These are phyloP conservation scores for Chrysochloris asiatica DNA, from an alignment of 2,113 vertebrate genomes.

Conservation along the genomic window DNA sequence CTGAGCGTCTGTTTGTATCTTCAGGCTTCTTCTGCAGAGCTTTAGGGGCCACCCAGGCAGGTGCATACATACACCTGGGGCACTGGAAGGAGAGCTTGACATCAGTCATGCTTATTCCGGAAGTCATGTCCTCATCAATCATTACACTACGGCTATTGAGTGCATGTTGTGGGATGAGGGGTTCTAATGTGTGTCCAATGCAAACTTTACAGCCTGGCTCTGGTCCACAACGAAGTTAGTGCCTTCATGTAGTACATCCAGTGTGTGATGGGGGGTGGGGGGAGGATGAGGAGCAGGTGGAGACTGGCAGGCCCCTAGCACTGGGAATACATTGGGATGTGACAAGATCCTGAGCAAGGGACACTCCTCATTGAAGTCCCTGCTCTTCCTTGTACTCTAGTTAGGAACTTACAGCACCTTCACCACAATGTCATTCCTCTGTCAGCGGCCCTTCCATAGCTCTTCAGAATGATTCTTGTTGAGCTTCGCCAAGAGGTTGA, in stretches of 20 bases:
- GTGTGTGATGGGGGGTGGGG: conserved; percentile 93
- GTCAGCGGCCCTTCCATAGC: conserved; percentile 98
- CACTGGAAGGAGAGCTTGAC: conserved; percentile 99
- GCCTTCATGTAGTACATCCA: conserved; percentile 98
- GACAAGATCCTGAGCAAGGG: conserved; percentile 98
- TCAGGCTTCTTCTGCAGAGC: conserved; percentile 98
- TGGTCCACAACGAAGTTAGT: conserved; percentile 98
- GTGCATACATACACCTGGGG: conserved; percentile 96
- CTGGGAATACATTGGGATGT: conserved; percentile 96
- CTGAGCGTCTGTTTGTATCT: conserved; percentile 96
- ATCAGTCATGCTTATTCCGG: conserved; percentile 97
- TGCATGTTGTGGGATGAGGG: conserved; percentile 96
- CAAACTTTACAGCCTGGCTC: conserved; percentile 98
- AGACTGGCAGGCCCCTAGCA: conserved; percentile 94
- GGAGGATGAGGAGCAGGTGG: conserved; percentile 95
- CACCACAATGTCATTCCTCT: conserved; percentile 94
- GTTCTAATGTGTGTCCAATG: conserved; percentile 96
- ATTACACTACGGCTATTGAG: conserved; percentile 97
- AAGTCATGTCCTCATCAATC: conserved; percentile 99
- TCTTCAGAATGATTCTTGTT: conserved; percentile 98
- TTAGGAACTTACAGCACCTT: conserved; percentile 95
- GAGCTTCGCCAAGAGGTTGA: conserved; percentile 91
- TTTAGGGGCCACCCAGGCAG: conserved; percentile 98
- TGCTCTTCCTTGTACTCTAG: conserved; percentile 97
- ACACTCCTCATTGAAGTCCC: conserved; percentile 98